Conservation (phyloP, 2,797 vertebrate genomes). For the Rhabdomys pumilio region DNA sequence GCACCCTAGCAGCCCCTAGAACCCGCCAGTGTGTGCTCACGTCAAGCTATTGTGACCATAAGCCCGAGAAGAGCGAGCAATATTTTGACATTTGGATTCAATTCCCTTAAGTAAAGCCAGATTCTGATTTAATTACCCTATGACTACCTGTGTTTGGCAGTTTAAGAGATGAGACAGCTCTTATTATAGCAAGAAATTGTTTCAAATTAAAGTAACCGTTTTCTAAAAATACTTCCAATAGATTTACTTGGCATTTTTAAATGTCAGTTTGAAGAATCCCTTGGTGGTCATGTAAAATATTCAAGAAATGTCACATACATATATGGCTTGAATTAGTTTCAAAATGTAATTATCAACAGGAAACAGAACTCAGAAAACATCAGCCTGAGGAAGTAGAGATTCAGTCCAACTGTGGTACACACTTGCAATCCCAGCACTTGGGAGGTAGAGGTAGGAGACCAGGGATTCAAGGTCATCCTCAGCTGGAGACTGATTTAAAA, state of each 20-base stretch:
- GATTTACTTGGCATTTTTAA: constrained; percentile 62
- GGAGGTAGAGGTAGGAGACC: not conserved
- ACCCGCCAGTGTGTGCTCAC: not conserved
- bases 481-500: not conserved
- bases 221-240: constrained; percentile 66
- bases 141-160: constrained; percentile 31
- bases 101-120: not conserved
- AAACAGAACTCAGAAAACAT: not conserved
- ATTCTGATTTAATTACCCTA: not conserved
- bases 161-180: constrained; percentile 41
- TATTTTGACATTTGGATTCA: constrained; percentile 33
- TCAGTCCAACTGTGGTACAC: not conserved
- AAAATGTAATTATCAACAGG: constrained; percentile 15
- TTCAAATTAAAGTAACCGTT: constrained; percentile 73
- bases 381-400: constrained; percentile 16
- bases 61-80: not conserved
- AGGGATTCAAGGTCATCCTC: not conserved
- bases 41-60: not conserved
- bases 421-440: too few relatives aligned
- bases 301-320: not conserved
- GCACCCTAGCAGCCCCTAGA: fast-evolving
- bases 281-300: constrained; percentile 57
- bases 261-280: constrained; percentile 64
- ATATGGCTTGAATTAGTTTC: constrained; percentile 8
- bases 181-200: constrained; percentile 30